phyloP scores from a whole-genome alignment of 2,888 invertebrate species.

The Tetrapedia diversipes region DNA sequence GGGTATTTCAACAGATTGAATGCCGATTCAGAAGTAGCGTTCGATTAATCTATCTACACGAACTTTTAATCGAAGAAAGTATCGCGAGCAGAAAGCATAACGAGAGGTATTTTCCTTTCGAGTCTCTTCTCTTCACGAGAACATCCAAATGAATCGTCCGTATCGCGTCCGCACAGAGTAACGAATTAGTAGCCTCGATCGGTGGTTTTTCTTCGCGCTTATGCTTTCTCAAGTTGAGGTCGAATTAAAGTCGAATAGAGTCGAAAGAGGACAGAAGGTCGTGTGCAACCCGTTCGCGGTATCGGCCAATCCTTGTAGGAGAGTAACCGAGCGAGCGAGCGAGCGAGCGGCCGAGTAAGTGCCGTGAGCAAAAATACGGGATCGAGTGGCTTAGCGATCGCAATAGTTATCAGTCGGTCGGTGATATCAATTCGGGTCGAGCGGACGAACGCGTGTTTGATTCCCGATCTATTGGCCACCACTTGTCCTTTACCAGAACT shows the following conservation, averaged over 20 bases:
- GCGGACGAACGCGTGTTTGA: conserved; percentile 35
- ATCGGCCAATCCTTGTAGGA: neutral
- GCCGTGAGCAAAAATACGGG: conserved; percentile 72
- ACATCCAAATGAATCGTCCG: neutral
- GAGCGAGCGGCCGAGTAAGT: conserved; percentile 48
- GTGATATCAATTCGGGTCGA: conserved; percentile 61
- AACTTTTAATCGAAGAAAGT: neutral
- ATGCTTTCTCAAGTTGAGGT: too few species aligned
- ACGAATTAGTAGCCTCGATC: neutral
- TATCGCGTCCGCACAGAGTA: neutral
- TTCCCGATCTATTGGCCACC: conserved; percentile 32
- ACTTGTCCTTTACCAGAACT: neutral
- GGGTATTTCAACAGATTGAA: too few species aligned
- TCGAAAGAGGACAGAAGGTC: neutral
- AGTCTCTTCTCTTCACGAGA: neutral
- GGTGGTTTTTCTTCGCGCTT: too few species aligned
- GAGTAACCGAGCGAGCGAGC: too few species aligned
- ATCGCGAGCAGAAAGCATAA: neutral
- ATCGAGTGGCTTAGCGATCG: conserved; percentile 54
- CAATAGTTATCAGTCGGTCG: conserved; percentile 68
- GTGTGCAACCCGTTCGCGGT: conserved; percentile 11
- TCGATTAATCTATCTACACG: too few species aligned
- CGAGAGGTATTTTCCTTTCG: neutral
- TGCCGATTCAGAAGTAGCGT: too few species aligned
- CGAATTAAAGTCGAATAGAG: neutral